phyloP scores from a whole-genome alignment of 2,888 invertebrate species.

The Drosophila austrosaltans region DNA sequence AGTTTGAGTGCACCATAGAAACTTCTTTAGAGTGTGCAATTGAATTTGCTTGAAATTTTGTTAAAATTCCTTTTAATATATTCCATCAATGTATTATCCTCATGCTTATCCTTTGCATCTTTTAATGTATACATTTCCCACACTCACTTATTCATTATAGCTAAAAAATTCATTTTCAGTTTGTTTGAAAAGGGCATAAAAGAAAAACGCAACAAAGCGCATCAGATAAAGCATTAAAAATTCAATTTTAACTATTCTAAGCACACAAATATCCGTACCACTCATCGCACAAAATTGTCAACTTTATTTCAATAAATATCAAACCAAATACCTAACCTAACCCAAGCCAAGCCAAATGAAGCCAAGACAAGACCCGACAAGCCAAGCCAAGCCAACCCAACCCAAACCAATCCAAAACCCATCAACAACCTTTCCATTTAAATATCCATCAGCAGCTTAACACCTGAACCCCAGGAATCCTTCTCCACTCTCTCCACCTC shows the following conservation, averaged over 20 bases:
- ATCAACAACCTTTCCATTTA: conserved; percentile 33
- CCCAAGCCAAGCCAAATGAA: conserved; percentile 1
- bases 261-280: conserved; percentile 5
- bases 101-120: no score
- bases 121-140: background rate
- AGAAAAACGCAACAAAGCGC: conserved; percentile 12
- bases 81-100: no score
- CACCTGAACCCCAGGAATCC: conserved; percentile 41
- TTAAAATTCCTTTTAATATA: no score
- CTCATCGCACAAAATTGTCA: conserved; percentile 46
- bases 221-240: conserved; percentile 9
- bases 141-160: background rate
- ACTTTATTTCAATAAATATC: conserved; percentile 54
- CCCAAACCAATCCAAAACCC: conserved; percentile 28
- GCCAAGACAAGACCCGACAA: background rate
- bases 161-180: no score
- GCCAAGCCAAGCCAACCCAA: conserved; percentile 25
- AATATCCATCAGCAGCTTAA: conserved; percentile 70
- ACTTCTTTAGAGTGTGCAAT: no score
- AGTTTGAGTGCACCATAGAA: no score
- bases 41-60: no score
- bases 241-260: conserved; percentile 29
- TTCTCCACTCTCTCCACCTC: background rate
- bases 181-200: background rate
- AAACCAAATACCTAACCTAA: conserved; percentile 5